Evolutionary conservation across 2,113 vertebrate genomes (phyloP).

Genomic region (Atlantisia rogersi): DNA sequence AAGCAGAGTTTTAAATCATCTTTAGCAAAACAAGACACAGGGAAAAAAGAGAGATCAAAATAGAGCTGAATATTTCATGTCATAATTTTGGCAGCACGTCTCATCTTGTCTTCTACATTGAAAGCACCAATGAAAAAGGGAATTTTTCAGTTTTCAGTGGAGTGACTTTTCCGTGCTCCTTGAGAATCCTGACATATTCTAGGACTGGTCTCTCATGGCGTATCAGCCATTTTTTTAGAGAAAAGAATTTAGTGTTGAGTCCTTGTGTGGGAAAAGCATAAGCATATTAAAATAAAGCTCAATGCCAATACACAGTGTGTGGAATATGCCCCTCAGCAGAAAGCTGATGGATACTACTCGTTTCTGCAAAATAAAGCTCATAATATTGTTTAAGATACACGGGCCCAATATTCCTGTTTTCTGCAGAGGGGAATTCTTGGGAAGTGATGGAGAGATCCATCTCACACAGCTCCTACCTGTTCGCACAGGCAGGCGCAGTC

Average conservation of each 20-base stretch:
- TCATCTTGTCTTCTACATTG: slow-evolving; percentile 9
- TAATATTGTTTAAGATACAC: background rate
- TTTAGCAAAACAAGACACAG: slow-evolving; percentile 50
- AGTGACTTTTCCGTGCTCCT: slow-evolving; percentile 16
- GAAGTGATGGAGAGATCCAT: background rate
- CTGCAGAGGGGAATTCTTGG: background rate
- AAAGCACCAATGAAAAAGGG: slow-evolving; percentile 4
- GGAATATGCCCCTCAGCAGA: background rate
- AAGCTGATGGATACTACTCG: background rate
- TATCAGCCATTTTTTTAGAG: background rate
- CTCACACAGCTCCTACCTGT: background rate
- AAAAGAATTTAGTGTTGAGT: background rate
- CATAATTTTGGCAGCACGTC: slow-evolving; percentile 46
- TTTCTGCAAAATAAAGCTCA: background rate
- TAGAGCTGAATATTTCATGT: slow-evolving; percentile 52
- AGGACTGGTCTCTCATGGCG: background rate
- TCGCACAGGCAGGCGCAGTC: background rate
- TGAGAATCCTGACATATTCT: slow-evolving; percentile 3
- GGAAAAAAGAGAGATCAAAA: slow-evolving; percentile 54
- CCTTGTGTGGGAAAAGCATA: background rate
- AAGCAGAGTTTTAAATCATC: slow-evolving; percentile 63
- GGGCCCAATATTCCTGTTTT: background rate
- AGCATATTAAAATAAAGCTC: background rate
- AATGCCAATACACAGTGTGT: background rate
- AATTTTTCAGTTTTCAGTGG: slow-evolving; percentile 1